Base-by-base conservation (phyloP, 2,888 invertebrate species). In the Heliconius hortense region DNA sequence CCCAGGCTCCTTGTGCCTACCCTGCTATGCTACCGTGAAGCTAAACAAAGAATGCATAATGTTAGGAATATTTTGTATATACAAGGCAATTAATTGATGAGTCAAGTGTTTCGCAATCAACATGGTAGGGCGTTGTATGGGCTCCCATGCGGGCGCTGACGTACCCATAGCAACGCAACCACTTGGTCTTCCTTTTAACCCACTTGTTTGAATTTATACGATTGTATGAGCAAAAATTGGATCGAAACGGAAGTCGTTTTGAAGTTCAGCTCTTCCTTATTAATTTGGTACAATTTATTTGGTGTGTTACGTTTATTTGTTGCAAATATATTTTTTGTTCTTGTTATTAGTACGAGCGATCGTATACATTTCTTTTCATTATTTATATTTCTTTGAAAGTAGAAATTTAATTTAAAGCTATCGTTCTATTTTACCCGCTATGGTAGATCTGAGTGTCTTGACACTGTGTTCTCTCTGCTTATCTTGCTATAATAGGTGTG, bases 61-160 rank as follows among this genome's bases (percentile, higher is more conserved):
- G 1, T 48, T 18, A 48, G 18, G 18, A 4, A 18, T 5, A 43
- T 43, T 70, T 35, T 31, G n/a, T 74, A 60, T 53, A 73, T 56
- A 67, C 72, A 68, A 59, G 26, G 18, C 66, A 76, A 56, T 56
- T 62, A 76, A 64, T 76, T 78, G 69, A 72, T 76, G 56, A 68
- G 53, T 68, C 74, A 74, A 79, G 77, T 79, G 77, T 80, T 79
- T 79, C 76, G 74, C 76, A 80, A 80, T 79, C 71, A 75, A 76
- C 66, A 53, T 60, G 67, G 76, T 75, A 67, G 60, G 76, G 73
- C 35, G 73, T 67, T 66, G 75, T 80, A 74, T 75, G 84, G 85
- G 86, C 84, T 83, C 82, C 82, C 82, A 91, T 92, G 89, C 90
- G 91, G 91, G 91, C 84, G 89, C 91, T 91, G 85, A 82, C 89